Evolutionary conservation across 2,888 invertebrate genomes (phyloP).

Genomic region (Campoplex capitator): DNA sequence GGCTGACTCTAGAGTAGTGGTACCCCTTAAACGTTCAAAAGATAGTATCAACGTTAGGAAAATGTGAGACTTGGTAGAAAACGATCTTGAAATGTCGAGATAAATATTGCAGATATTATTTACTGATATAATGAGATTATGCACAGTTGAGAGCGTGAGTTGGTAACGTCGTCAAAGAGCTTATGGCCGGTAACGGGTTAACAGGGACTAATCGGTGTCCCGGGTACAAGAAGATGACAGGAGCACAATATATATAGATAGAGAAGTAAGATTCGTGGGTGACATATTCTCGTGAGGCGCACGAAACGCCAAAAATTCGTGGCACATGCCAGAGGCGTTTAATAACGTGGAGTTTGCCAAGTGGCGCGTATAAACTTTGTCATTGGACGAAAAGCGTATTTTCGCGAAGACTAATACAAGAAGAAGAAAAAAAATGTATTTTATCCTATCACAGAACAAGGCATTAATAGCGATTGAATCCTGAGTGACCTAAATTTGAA

Average conservation of each 20-base stretch:
- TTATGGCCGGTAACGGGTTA: slow-evolving; percentile 53
- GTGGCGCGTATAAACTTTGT: slow-evolving; percentile 52
- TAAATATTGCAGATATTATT: neutral
- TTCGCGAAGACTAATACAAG: neutral
- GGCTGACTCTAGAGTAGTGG: too few relatives aligned
- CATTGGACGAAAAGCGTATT: slow-evolving; percentile 35
- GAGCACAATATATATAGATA: neutral
- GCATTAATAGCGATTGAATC: slow-evolving; percentile 49
- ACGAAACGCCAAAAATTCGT: slow-evolving; percentile 60
- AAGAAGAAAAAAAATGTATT: neutral
- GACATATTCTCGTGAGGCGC: slow-evolving; percentile 48
- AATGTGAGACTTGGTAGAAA: neutral
- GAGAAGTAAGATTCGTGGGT: slow-evolving; percentile 19
- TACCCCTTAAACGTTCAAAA: too few relatives aligned
- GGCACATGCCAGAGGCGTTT: slow-evolving; percentile 60
- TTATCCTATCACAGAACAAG: neutral
- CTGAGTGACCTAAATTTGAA: neutral
- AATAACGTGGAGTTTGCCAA: slow-evolving; percentile 61
- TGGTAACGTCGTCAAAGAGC: slow-evolving; percentile 55
- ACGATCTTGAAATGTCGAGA: slow-evolving; percentile 24
- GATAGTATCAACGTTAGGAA: neutral
- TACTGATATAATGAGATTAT: slow-evolving; percentile 6
- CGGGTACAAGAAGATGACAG: slow-evolving; percentile 54
- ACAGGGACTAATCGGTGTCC: slow-evolving; percentile 64
- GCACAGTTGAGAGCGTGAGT: slow-evolving; percentile 25